Evolutionary conservation across 2,113 vertebrate genomes (phyloP).

Genomic region (Gnathonemus longibarbis): DNA sequence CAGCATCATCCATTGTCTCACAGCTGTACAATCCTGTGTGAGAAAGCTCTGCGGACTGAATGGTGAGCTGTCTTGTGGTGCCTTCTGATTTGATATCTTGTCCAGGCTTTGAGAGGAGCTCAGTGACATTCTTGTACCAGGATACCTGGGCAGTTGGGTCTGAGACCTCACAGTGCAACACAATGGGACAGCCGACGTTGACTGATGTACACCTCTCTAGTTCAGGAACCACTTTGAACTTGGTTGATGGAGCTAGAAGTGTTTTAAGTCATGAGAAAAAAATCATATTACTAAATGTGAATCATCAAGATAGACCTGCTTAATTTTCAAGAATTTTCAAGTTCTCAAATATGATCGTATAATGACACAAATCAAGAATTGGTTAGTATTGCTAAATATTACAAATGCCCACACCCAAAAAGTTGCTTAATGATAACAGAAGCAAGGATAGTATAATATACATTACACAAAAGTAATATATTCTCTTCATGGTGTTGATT

Average conservation of each 20-base stretch:
- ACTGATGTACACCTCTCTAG: conserved; percentile 48
- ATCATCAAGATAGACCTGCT: not conserved
- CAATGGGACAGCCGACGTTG: conserved; percentile 41
- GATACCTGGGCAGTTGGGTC: conserved; percentile 44
- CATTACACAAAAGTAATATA: not conserved
- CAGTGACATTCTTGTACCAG: conserved; percentile 54
- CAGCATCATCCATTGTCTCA: conserved; percentile 55
- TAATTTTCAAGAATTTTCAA: not conserved
- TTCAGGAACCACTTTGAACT: conserved; percentile 49
- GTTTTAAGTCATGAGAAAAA: conserved; percentile 57
- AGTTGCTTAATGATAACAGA: not conserved
- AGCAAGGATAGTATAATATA: not conserved
- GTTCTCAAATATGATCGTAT: not conserved
- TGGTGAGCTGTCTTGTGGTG: conserved; percentile 47
- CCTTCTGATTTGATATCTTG: conserved; percentile 54
- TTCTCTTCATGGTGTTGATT: conserved; percentile 54
- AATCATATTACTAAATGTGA: conserved; percentile 35
- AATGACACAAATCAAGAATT: conserved; percentile 10
- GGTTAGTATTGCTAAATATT: not conserved
- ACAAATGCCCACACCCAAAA: not conserved
- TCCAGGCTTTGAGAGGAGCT: conserved; percentile 41
- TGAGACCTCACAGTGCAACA: conserved; percentile 53
- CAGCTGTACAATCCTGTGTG: conserved; percentile 58
- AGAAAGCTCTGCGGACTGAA: conserved; percentile 47
- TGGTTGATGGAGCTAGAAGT: conserved; percentile 54